phyloP scores from a whole-genome alignment of 2,797 vertebrate species.

The Lindbergichthys nudifrons region DNA sequence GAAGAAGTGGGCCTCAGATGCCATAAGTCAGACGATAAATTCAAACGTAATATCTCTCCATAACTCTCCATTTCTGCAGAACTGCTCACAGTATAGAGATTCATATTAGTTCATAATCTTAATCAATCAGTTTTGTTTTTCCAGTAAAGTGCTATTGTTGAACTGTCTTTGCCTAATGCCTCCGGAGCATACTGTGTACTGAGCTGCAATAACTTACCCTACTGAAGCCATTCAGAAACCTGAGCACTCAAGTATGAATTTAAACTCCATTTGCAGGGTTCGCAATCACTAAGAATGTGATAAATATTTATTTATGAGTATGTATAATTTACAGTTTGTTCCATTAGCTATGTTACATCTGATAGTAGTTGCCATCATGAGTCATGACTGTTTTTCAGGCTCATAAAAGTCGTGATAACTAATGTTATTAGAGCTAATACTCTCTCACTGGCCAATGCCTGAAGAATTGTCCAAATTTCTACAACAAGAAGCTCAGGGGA shows the following conservation, averaged over 20 bases:
- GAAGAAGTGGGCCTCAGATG: slow-evolving; percentile 54
- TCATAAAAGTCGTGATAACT: slow-evolving; percentile 49
- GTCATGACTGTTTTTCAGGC: slow-evolving; percentile 43
- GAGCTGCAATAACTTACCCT: slow-evolving; percentile 12
- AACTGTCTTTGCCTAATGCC: slow-evolving; percentile 30
- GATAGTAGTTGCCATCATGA: slow-evolving; percentile 30
- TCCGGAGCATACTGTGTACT: slow-evolving; percentile 15
- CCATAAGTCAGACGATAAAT: slow-evolving; percentile 68
- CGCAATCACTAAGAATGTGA: slow-evolving; percentile 24
- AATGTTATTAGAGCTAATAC: slow-evolving; percentile 36
- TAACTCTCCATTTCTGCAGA: slow-evolving; percentile 53
- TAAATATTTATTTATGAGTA: slow-evolving; percentile 17
- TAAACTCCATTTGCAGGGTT: background rate
- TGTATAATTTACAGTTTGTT: slow-evolving; percentile 30
- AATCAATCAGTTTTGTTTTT: slow-evolving; percentile 56
- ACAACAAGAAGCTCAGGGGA: slow-evolving; percentile 16
- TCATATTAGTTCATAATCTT: slow-evolving; percentile 37
- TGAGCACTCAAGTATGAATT: slow-evolving; percentile 5
- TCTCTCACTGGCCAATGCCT: slow-evolving; percentile 21
- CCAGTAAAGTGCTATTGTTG: slow-evolving; percentile 31
- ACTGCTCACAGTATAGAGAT: slow-evolving; percentile 40
- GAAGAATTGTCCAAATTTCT: slow-evolving; percentile 25
- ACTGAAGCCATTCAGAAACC: slow-evolving; percentile 11
- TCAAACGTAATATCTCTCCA: slow-evolving; percentile 49
- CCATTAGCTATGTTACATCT: slow-evolving; percentile 13